Evolutionary conservation across 2,113 vertebrate species (phyloP).

Genomic region (Rhynchopsitta pachyrhyncha): DNA sequence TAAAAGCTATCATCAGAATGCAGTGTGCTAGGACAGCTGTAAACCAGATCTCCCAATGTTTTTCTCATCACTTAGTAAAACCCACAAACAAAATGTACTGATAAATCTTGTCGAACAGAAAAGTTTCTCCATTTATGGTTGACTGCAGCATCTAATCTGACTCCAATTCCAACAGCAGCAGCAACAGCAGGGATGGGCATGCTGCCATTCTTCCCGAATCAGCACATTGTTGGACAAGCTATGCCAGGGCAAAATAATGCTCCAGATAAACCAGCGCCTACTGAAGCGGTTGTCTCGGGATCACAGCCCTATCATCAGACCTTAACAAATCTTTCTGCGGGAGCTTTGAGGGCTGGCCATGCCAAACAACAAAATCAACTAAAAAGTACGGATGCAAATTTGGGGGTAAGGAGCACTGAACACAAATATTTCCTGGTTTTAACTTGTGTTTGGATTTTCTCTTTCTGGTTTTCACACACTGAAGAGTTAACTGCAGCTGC

Average conservation of each 20-base stretch:
- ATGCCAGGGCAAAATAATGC: slow-evolving; percentile 60
- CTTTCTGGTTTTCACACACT: neutral
- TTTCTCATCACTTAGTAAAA: neutral
- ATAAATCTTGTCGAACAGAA: neutral
- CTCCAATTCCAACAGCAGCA: slow-evolving; percentile 61
- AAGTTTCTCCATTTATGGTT: slow-evolving; percentile 60
- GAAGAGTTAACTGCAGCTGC: neutral
- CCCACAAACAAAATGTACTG: neutral
- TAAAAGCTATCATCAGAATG: neutral
- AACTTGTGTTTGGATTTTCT: neutral
- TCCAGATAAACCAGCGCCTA: slow-evolving; percentile 76
- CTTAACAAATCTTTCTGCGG: slow-evolving; percentile 70
- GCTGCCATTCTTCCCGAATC: slow-evolving; percentile 82
- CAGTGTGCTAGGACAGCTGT: neutral
- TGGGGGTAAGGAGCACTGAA: slow-evolving; percentile 70
- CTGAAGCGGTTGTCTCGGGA: slow-evolving; percentile 65
- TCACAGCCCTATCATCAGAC: slow-evolving; percentile 77
- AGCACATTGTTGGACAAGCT: slow-evolving; percentile 61
- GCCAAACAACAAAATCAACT: slow-evolving; percentile 67
- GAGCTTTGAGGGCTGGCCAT: slow-evolving; percentile 55
- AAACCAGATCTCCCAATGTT: neutral
- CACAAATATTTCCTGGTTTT: neutral
- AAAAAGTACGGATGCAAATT: slow-evolving; percentile 56
- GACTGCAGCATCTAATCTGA: slow-evolving; percentile 72
- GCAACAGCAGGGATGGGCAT: slow-evolving; percentile 76